A percentile compares a stretch with the other conserved stretches of the same genome.
Conservation (phyloP, 2,797 vertebrate species). For the Oreortyx pictus region DNA sequence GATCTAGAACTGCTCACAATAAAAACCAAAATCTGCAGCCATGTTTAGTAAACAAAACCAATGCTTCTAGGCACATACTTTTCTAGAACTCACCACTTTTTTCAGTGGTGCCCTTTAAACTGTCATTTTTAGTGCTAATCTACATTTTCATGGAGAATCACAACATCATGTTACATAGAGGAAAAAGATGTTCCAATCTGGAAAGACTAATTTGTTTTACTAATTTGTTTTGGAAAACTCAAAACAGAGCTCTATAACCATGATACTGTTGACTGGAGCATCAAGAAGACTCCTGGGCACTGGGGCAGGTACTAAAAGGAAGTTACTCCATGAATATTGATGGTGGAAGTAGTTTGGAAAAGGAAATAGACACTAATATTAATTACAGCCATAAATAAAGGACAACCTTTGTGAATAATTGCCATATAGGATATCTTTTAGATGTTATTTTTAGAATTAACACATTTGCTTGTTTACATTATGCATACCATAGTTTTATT, state of each 20-base stretch:
- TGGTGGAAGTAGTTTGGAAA: neutral
- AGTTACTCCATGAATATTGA: neutral
- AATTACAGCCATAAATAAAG: neutral
- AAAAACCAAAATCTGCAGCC: neutral
- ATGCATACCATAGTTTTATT: neutral
- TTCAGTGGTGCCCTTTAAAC: neutral
- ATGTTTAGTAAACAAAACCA: neutral
- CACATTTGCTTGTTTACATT: neutral
- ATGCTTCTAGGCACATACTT: neutral
- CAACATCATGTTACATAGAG: neutral
- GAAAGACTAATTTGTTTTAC: neutral
- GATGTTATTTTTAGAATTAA: neutral
- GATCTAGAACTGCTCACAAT: neutral
- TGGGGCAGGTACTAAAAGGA: neutral
- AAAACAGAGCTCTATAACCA: neutral
- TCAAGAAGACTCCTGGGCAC: neutral
- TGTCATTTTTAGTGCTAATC: neutral
- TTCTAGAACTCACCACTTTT: neutral
- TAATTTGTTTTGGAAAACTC: neutral
- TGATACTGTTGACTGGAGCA: neutral
- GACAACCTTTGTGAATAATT: accelerated
- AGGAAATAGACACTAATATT: neutral
- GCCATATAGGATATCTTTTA: neutral
- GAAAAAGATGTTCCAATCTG: accelerated
- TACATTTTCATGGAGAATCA: neutral